Conservation (phyloP, 2,888 invertebrate genomes). For the Perdita meconis region DNA sequence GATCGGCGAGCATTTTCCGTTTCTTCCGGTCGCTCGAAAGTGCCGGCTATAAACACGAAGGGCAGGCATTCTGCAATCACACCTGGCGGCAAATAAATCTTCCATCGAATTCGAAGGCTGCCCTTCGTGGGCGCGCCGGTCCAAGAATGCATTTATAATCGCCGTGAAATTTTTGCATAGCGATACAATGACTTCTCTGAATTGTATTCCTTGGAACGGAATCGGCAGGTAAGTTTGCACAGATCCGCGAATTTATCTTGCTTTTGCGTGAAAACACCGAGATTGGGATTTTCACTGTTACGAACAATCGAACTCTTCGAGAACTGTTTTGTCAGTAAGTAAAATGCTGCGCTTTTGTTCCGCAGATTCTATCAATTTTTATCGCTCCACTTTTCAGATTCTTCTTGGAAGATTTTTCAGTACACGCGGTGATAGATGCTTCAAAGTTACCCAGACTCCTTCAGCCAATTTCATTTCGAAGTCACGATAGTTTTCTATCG, state of each 20-base stretch:
- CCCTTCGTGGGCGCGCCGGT: neutral
- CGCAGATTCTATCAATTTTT: no score
- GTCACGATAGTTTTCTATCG: no score
- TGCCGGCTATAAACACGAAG: conserved; percentile 53
- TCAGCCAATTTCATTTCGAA: no score
- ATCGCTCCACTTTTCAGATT: no score
- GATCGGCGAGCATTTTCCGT: conserved; percentile 46
- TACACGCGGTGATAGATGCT: no score
- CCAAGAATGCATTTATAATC: conserved; percentile 36
- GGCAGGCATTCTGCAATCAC: conserved; percentile 44
- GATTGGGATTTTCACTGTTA: no score
- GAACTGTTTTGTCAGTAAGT: no score
- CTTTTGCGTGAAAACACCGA: no score
- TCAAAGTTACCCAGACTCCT: no score
- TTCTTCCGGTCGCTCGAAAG: conserved; percentile 35
- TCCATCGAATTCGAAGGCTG: conserved; percentile 27
- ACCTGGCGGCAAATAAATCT: conserved; percentile 55
- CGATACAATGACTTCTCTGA: conserved; percentile 3
- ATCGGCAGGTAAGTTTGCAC: neutral
- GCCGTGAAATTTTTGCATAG: conserved; percentile 18
- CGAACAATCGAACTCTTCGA: no score
- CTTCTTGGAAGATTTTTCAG: no score
- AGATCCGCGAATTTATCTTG: neutral
- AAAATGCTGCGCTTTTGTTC: no score
- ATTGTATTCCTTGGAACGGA: neutral